Evolutionary conservation across 2,113 vertebrate genomes (phyloP), one percentile per base, ranked within the genome.

Genomic region (Bubalus kerabau): DNA sequence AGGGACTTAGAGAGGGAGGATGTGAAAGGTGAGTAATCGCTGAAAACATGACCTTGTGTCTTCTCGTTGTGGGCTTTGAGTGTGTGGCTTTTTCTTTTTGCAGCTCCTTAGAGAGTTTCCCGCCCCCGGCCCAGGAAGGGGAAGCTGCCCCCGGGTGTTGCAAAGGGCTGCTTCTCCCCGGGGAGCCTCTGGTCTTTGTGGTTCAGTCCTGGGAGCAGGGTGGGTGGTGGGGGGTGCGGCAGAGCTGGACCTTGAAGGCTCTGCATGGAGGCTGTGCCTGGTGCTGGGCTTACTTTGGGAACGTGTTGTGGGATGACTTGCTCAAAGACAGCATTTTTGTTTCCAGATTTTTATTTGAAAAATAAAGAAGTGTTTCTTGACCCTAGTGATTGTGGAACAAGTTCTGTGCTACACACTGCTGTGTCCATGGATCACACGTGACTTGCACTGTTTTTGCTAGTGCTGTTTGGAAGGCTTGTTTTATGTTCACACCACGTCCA

Each of bases 91-190:
- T 90, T 88, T 89, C 78, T 81, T 84, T 62, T 15, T 32, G 43
- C 96, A 96, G 95, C 94, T 90, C 96, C 80, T 80, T 15, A 5
- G 76, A 59, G 91, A 36, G 40, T 50, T 95, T 54, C 32, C 71
- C 71, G 17, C 87, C 82, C 57, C 86, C 82, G 1, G 54, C 60
- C 59, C 97, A 95, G 97, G 95, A 97, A 98, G 67, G 71, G 54
- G 96, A 97, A 97, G 83, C 94, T 5, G 36, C 94, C 83, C 90
- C 91, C 40, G 3, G 62, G 32, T 92, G 81, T 62, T 16, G 87
- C 9, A 57, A 28, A 57, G 62, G 78, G 91, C 24, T 40, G 14
- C 10, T n/a, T 4, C 0, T 10, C 50, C 59, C 43, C 93, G 0
- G 16, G 67, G 80, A 71, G 50, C 48, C 80, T 7, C 21, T 59